phyloP scores from a whole-genome alignment of 2,888 invertebrate genomes.

The Protophormia terraenovae region DNA sequence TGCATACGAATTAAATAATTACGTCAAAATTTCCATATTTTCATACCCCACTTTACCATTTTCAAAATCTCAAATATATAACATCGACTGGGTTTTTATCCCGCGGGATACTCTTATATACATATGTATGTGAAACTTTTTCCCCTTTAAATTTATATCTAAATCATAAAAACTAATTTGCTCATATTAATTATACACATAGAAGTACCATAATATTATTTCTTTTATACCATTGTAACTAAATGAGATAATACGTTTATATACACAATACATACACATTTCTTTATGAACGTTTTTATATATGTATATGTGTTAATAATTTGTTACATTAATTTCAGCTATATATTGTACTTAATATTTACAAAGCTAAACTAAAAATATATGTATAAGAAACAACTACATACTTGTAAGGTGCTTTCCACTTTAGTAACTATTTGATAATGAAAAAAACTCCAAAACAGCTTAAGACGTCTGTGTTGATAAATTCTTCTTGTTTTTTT shows the following conservation, averaged over 20 bases:
- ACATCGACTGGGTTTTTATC: no score
- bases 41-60: no score
- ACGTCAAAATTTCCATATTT: no score
- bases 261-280: not conserved
- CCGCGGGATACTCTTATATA: no score
- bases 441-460: constrained; percentile 35
- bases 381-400: constrained; percentile 35
- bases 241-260: not conserved
- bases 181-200: constrained; percentile 20
- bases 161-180: not conserved
- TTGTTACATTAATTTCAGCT: not conserved
- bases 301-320: not conserved
- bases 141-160: no score
- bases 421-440: constrained; percentile 64
- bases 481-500: not conserved
- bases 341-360: constrained; percentile 1
- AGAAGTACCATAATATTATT: not conserved
- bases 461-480: constrained; percentile 19
- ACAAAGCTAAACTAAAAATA: constrained; percentile 9
- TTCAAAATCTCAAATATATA: no score
- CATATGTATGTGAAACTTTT: no score
- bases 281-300: not conserved
- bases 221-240: not conserved
- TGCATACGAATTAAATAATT: no score
- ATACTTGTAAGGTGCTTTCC: constrained; percentile 65